Percentiles rank a stretch among this genome's conserved stretches.
phyloP scores from a whole-genome alignment of 2,797 vertebrate species.

The Cyclura pinguis region DNA sequence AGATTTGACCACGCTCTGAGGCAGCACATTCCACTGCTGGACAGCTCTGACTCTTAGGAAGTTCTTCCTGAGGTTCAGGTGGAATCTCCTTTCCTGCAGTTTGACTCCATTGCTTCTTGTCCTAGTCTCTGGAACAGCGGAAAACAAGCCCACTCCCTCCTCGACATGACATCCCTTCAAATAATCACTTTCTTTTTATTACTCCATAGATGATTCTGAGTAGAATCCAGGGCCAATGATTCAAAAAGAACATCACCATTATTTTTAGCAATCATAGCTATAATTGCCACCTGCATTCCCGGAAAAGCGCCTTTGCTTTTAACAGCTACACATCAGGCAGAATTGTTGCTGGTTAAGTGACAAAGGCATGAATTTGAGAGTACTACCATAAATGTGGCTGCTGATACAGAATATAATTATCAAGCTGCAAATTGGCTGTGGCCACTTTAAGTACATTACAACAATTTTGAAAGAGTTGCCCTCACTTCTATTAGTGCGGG shows the following conservation, averaged over 20 bases:
- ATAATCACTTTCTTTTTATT: not conserved
- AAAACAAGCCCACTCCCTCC: too few species aligned
- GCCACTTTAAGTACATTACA: not conserved
- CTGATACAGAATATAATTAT: not conserved
- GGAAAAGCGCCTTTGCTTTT: not conserved
- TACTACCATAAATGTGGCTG: not conserved
- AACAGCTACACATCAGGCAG: not conserved
- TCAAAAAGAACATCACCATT: not conserved
- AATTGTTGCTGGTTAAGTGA: not conserved
- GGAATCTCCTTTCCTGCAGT: too few species aligned
- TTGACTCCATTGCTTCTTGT: too few species aligned
- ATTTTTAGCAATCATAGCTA: not conserved
- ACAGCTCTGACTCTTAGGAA: too few species aligned
- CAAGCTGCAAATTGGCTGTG: not conserved
- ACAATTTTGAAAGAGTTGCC: not conserved
- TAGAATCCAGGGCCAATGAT: not conserved
- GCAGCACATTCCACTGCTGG: too few species aligned
- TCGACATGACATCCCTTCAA: too few species aligned
- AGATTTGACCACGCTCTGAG: too few species aligned
- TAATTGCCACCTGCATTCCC: not conserved
- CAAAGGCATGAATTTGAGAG: not conserved
- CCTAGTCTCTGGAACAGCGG: too few species aligned
- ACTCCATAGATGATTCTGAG: not conserved
- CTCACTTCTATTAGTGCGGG: not conserved
- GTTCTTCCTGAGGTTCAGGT: too few species aligned